Conservation (phyloP, 2,113 vertebrate species). For the Sclerurus mexicanus region DNA sequence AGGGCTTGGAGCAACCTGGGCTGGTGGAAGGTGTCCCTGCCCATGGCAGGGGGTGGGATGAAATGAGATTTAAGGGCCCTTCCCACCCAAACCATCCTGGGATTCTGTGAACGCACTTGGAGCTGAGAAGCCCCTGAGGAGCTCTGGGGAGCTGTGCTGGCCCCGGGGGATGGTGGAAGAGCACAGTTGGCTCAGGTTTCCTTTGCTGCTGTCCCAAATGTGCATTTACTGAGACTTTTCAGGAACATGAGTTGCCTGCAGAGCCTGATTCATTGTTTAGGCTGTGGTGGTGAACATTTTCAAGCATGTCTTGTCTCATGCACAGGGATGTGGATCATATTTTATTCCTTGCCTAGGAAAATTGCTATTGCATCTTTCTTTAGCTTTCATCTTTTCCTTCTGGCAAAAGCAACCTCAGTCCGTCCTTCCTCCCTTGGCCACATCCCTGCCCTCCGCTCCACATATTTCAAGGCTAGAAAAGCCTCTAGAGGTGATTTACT, state of each 20-base stretch:
- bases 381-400: not conserved
- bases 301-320: not conserved
- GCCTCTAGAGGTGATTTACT: not conserved
- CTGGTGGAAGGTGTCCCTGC: accelerated
- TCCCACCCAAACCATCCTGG: not conserved
- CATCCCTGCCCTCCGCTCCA: not conserved
- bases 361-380: not conserved
- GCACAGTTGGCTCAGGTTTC: not conserved
- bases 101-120: not conserved
- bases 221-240: not conserved
- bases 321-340: not conserved
- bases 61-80: not conserved
- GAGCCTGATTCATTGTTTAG: not conserved
- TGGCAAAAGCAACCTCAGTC: not conserved
- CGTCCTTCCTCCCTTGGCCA: not conserved
- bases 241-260: not conserved
- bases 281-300: not conserved
- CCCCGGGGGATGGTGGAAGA: not conserved
- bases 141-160: not conserved
- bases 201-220: not conserved
- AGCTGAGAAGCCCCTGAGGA: not conserved
- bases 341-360: not conserved
- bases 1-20: accelerated
- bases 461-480: not conserved
- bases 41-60: not conserved